Conservation (phyloP, 2,113 vertebrate genomes). For the Cheilinus undulatus region DNA sequence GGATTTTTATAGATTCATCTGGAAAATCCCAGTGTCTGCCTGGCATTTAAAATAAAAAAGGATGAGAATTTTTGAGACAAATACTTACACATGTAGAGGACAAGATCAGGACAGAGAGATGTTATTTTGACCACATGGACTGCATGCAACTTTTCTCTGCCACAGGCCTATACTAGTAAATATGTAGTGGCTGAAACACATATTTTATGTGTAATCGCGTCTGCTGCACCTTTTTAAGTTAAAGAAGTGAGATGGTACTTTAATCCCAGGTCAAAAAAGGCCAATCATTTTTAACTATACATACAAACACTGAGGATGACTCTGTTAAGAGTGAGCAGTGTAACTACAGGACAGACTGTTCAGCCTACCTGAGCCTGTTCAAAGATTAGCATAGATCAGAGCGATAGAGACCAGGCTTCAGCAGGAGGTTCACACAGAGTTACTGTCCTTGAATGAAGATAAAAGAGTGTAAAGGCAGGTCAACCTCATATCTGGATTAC, state of each 20-base stretch:
- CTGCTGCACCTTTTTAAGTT: too few species aligned
- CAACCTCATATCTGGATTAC: slow-evolving; percentile 40
- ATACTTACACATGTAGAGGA: too few species aligned
- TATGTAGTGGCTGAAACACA: too few species aligned
- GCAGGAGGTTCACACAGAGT: slow-evolving; percentile 25
- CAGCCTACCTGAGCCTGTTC: slow-evolving; percentile 21
- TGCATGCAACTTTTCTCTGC: too few species aligned
- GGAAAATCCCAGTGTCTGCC: too few species aligned
- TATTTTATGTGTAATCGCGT: too few species aligned
- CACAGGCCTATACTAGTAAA: too few species aligned
- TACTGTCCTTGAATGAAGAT: slow-evolving; percentile 65
- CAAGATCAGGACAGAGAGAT: too few species aligned
- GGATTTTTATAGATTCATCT: too few species aligned
- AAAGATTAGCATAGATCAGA: slow-evolving; percentile 47
- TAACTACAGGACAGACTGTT: slow-evolving; percentile 21
- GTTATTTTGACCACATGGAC: too few species aligned
- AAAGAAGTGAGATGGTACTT: neutral
- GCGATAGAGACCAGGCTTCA: slow-evolving; percentile 15
- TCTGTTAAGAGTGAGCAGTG: neutral
- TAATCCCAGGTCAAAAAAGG: neutral
- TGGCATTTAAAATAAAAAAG: too few species aligned
- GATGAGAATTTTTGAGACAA: too few species aligned
- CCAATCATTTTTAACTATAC: neutral
- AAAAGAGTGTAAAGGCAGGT: slow-evolving; percentile 42
- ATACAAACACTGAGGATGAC: neutral